Conservation (phyloP, 2,888 invertebrate species). For the Troides oblongomaculatus region DNA sequence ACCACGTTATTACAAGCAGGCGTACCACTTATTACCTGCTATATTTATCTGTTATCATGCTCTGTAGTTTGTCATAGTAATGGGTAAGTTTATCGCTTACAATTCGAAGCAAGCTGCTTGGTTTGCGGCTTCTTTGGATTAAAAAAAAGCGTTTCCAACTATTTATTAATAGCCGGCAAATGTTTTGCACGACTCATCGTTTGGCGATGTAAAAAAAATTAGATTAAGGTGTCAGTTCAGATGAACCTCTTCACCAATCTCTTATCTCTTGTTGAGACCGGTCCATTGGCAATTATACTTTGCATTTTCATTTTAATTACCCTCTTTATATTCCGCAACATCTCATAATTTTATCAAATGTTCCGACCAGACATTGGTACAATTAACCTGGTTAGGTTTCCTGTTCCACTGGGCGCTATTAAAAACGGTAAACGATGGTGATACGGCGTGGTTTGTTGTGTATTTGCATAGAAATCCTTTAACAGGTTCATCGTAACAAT, state of each 20-base stretch:
- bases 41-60: no score
- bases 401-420: slow-evolving; percentile 24
- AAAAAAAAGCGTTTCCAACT: no score
- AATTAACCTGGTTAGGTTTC: slow-evolving; percentile 24
- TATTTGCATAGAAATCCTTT: slow-evolving; percentile 29
- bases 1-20: no score
- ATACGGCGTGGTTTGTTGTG: background rate
- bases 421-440: slow-evolving; percentile 24
- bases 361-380: background rate
- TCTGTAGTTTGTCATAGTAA: no score
- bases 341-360: background rate
- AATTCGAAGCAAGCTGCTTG: no score
- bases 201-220: background rate
- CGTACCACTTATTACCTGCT: no score
- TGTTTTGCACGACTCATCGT: background rate
- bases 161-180: background rate
- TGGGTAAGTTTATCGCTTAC: no score
- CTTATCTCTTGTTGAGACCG: background rate
- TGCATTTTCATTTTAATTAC: background rate
- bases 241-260: slow-evolving; percentile 1
- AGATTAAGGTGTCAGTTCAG: background rate
- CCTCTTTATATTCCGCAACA: background rate
- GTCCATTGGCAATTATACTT: background rate
- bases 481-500: slow-evolving; percentile 25
- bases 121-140: no score